Conservation (phyloP, 2,888 invertebrate species). For the Sclerodermus sp. region DNA sequence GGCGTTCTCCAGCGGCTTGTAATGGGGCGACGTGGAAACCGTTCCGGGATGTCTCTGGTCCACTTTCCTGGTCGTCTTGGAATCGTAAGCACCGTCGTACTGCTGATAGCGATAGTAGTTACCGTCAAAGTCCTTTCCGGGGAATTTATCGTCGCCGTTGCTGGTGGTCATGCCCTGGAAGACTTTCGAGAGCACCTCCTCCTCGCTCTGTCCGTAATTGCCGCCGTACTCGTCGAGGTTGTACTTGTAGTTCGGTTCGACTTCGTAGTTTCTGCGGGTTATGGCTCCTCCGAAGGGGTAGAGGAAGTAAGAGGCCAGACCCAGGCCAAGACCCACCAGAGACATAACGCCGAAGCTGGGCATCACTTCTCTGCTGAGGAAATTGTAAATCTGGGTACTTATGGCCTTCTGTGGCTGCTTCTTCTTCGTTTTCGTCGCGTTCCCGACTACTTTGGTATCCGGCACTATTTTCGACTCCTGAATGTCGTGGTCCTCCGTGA, state of each 20-base stretch:
- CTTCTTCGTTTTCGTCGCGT: constrained; percentile 62
- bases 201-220: constrained; percentile 72
- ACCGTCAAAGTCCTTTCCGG: constrained; percentile 18
- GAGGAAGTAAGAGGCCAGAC: constrained; percentile 75
- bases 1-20: constrained; percentile 39
- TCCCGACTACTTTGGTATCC: constrained; percentile 45
- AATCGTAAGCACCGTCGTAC: constrained; percentile 43
- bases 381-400: constrained; percentile 75
- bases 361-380: constrained; percentile 78
- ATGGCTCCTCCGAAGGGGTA: constrained; percentile 73
- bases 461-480: constrained; percentile 56
- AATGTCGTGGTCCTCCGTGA: constrained; percentile 28
- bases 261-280: constrained; percentile 66
- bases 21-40: constrained; percentile 25
- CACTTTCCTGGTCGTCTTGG: constrained; percentile 54
- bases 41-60: constrained; percentile 30
- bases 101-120: constrained; percentile 48
- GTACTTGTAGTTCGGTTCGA: constrained; percentile 63
- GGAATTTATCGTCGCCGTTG: background rate
- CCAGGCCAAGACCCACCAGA: constrained; percentile 73
- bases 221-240: constrained; percentile 70
- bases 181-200: constrained; percentile 76
- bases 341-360: constrained; percentile 76
- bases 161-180: constrained; percentile 71
- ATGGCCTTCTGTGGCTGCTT: constrained; percentile 62